Evolutionary conservation across 2,888 invertebrate genomes (phyloP).

Genomic region (Xestia sexstrigata): DNA sequence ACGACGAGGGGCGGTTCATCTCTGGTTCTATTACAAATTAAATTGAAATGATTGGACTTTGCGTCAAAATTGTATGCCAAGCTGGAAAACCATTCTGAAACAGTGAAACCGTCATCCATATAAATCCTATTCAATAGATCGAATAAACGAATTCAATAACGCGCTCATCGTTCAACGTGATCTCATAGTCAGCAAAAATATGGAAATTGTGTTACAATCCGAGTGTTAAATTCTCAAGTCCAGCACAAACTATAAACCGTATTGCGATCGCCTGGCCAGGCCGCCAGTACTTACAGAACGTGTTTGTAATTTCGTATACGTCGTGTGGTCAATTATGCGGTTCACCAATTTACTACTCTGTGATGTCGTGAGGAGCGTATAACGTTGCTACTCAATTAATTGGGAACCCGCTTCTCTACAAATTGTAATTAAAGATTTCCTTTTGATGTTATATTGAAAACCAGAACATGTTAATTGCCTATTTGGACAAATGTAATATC

Average conservation of each 20-base stretch:
- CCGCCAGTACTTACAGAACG: constrained; percentile 15
- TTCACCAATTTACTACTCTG: constrained; percentile 53
- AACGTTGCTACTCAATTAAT: constrained; percentile 33
- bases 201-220: constrained; percentile 2
- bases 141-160: constrained; percentile 11
- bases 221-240: constrained; percentile 29
- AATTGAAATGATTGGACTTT: not conserved
- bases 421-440: constrained; percentile 47
- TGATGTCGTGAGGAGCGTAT: constrained; percentile 36
- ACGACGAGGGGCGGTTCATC: not conserved
- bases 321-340: constrained; percentile 63
- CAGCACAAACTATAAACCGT: constrained; percentile 44
- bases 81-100: constrained; percentile 2
- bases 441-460: constrained; percentile 51
- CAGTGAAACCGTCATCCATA: not conserved
- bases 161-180: not conserved
- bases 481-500: constrained; percentile 5
- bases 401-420: constrained; percentile 30
- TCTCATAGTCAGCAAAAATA: constrained; percentile 4
- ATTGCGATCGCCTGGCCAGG: constrained; percentile 45
- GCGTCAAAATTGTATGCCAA: not conserved
- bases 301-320: constrained; percentile 36
- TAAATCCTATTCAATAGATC: constrained; percentile 1
- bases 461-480: constrained; percentile 16
- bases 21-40: constrained; percentile 17